Base-by-base conservation (phyloP, 2,113 vertebrate species). In the Barnardius zonarius region DNA sequence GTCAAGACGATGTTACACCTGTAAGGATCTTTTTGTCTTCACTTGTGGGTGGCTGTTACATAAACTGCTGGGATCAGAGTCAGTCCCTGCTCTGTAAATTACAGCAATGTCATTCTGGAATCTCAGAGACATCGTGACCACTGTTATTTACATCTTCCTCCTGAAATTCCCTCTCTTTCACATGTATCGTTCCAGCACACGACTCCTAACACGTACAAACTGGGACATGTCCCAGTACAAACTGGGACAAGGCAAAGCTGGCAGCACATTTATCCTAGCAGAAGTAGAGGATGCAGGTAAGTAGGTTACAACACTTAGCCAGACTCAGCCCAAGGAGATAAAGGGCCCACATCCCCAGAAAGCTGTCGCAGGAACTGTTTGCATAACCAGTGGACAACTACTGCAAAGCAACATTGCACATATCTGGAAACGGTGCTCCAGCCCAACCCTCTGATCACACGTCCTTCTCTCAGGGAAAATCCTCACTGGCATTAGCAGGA, bases 221-320 rank as follows among this genome's bases (percentile, higher is more conserved):
- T 75, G 91, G 95, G 92, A 93, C 92, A 94, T 22, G 55, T 57
- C 18, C 18, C 55, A n/a, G 57, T 23, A 12, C 48, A 51, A 96
- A 94, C 4, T 75, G 91, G 95, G 92, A 96, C 94, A 94, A 30
- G 43, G 87, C 70, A 89, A 72, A 94, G 93, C 92, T 57, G 27
- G 63, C 83, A 90, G 69, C 1, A 1, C 57, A 2, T 30, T 59
- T 61, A 94, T 69, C 68, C 64, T 62, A 41, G 77, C 90, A 95
- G 62, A 37, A 75, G 78, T 5, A 83, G 63, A 62, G 83, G 83
- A 95, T 90, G 79, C 91, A 90, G 76, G 86, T 86, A 93, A 97
- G 84, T 69, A 96, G 91, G 91, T 92, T 91, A 92, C 12, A 52
- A 86, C 88, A 82, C 69, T 77, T 37, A 22, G 70, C 22, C 44